Percentiles rank a stretch among this genome's conserved stretches.
phyloP scores from a whole-genome alignment of 2,888 invertebrate genomes.

The Parascotia fuliginaria region DNA sequence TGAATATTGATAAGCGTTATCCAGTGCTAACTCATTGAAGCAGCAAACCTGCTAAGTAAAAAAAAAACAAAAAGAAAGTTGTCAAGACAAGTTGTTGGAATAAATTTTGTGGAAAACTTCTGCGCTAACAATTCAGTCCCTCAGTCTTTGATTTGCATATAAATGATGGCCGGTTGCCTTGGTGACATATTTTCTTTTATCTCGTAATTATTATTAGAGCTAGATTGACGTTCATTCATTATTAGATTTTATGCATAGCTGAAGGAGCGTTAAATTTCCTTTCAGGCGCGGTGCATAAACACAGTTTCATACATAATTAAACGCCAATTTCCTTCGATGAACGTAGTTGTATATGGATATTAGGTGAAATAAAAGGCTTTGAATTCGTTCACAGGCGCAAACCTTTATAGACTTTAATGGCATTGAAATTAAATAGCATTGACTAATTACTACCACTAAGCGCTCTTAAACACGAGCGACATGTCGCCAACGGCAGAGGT shows the following conservation, averaged over 20 bases:
- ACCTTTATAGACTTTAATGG: too few relatives aligned
- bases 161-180: conserved; percentile 38
- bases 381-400: too few relatives aligned
- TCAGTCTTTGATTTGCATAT: conserved; percentile 47
- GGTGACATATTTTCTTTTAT: conserved; percentile 31
- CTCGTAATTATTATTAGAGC: conserved; percentile 32
- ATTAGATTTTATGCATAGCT: conserved; percentile 3
- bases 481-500: too few relatives aligned
- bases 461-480: too few relatives aligned
- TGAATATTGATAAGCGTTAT: conserved; percentile 36
- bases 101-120: conserved; percentile 24
- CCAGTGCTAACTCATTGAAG: not conserved
- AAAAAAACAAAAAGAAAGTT: conserved; percentile 7
- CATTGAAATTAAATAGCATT: too few relatives aligned
- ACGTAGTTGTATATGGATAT: not conserved
- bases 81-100: conserved; percentile 12
- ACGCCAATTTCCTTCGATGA: not conserved
- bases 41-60: not conserved
- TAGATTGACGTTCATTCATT: conserved; percentile 17
- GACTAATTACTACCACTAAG: too few relatives aligned
- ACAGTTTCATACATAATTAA: not conserved
- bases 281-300: not conserved
- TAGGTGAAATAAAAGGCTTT: not conserved
- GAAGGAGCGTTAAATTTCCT: not conserved
- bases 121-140: conserved; percentile 40